Base-by-base conservation (phyloP, 2,888 invertebrate species). In the Girardia tigrina region DNA sequence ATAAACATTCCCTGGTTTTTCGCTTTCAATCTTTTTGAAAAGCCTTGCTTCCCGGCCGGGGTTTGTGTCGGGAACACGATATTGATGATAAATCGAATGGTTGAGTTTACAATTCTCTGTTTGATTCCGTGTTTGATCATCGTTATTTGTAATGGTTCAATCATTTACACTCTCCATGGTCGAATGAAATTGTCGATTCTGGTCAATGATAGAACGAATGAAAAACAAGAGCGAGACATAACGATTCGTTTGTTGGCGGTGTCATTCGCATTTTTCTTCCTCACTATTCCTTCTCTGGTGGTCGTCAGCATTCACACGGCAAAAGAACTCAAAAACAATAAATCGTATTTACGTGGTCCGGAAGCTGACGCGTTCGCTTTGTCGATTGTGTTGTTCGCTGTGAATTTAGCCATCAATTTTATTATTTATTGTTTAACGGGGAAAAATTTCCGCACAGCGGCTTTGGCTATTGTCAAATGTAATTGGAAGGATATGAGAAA, bases 371-470 rank as follows among this genome's bases (percentile, higher is more conserved):
- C 75, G 76, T 75, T 75, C 28, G 28, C 75, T 14, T n/a, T 75
- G 1, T 29, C 76, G 23, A 29, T 75, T 26, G 26, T 76, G 26
- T 12, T 75, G 14, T 75, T 76, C 75, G 28, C 75, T n/a, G 23
- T 29, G 75, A 75, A 75, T 42, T 20, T 75, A 26, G 29, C 28
- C 16, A 29, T 36, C n/a, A 75, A 75, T 42, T 75, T 75, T 42
- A 28, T 75, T 28, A 23, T 75, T 29, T 75, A 75, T 42, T 75
- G 76, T 29, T 77, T 75, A 27, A 77, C 76, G 4, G 76, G 76
- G 14, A 20, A 8, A 6, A 74, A 76, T 20, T 75, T 75, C 76
- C 76, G 76, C 20, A 29, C 26, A 14, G 76, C 75, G 1, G 76
- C 75, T 2, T 29, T 4, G 20, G 75, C 76, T 23, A 28, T 75